Conservation (phyloP, 1,140 invertebrate species). For the Drosophila tani region DNA sequence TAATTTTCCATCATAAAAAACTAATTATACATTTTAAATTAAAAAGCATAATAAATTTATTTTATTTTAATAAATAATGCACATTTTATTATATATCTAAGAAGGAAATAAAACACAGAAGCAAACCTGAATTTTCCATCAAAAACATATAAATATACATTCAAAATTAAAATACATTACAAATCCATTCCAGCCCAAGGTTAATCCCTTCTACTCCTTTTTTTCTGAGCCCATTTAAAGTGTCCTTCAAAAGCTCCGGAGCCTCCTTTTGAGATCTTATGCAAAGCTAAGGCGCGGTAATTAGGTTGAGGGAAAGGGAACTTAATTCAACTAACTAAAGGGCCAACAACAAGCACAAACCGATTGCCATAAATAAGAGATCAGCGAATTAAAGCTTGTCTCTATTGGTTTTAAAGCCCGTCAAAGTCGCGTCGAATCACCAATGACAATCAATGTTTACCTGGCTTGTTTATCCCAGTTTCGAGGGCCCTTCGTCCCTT, state of each 20-base stretch:
- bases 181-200: background rate
- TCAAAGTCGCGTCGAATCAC: background rate
- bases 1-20: too few relatives aligned
- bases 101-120: too few relatives aligned
- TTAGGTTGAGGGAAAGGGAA: background rate
- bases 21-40: too few relatives aligned
- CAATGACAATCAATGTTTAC: conserved; percentile 47
- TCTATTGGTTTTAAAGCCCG: conserved; percentile 27
- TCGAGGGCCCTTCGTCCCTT: conserved; percentile 34
- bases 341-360: background rate
- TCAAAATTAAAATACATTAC: background rate
- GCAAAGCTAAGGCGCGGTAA: conserved; percentile 10
- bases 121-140: too few relatives aligned
- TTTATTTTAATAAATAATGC: too few relatives aligned
- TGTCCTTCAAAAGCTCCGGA: conserved; percentile 26
- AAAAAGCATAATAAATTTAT: too few relatives aligned
- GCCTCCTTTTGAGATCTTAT: conserved; percentile 16
- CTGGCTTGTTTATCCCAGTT: conserved; percentile 41
- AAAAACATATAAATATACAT: background rate
- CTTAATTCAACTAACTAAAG: too few relatives aligned
- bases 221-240: conserved; percentile 6
- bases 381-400: conserved; percentile 13
- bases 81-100: too few relatives aligned
- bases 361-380: conserved; percentile 3
- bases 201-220: conserved; percentile 9